Evolutionary conservation across 1,140 invertebrate species (phyloP).

Genomic region (Globodera rostochiensis): DNA sequence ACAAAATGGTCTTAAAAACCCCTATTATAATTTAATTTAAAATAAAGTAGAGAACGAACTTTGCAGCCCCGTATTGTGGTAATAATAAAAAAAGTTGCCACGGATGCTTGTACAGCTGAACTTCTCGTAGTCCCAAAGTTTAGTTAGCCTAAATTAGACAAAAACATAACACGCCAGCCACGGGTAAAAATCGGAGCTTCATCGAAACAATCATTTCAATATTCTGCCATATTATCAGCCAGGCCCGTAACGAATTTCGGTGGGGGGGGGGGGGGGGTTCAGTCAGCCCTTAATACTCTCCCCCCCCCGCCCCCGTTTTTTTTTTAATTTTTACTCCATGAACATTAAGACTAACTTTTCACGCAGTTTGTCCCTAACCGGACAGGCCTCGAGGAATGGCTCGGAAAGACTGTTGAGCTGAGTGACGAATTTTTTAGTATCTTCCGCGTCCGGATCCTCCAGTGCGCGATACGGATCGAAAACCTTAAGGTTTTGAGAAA

Average conservation of each 20-base stretch:
- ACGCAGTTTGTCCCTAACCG: slow-evolving; percentile 76
- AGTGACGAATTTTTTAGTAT: slow-evolving; percentile 88
- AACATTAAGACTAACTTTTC: slow-evolving; percentile 67
- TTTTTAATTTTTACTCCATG: not conserved
- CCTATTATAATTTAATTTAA: slow-evolving; percentile 30
- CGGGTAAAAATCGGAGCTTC: no score
- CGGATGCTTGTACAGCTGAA: slow-evolving; percentile 82
- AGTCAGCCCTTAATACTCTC: no score
- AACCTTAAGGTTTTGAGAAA: slow-evolving; percentile 71
- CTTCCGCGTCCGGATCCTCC: slow-evolving; percentile 88
- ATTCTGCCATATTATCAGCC: not conserved
- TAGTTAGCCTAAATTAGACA: slow-evolving; percentile 72
- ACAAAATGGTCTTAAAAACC: slow-evolving; percentile 73
- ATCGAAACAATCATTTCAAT: not conserved
- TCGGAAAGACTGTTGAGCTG: slow-evolving; percentile 86
- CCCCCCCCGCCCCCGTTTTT: no score
- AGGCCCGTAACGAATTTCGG: no score
- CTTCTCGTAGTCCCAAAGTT: slow-evolving; percentile 94
- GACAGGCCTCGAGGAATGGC: slow-evolving; percentile 81
- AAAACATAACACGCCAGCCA: no score
- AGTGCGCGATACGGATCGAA: slow-evolving; percentile 91
- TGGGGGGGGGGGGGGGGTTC: no score
- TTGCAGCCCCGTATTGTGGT: slow-evolving; percentile 90
- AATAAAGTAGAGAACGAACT: slow-evolving; percentile 68
- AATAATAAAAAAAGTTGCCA: slow-evolving; percentile 87